These are phyloP conservation scores for Aurelia aurita DNA, from an alignment of 30 jellyfish, hydroid and myxozoan genomes.

Conservation along the genomic window DNA sequence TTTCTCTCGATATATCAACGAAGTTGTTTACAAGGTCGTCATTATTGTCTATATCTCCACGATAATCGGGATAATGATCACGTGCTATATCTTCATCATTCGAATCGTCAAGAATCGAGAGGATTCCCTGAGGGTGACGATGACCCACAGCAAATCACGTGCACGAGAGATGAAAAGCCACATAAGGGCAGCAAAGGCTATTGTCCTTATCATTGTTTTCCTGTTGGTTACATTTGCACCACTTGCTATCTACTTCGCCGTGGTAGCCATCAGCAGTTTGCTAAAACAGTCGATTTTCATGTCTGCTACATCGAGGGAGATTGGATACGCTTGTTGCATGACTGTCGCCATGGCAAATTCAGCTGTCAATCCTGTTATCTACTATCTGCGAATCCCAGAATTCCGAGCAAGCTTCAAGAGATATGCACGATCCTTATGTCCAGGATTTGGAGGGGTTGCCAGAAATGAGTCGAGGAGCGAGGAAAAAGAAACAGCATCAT, in stretches of 20 bases:
- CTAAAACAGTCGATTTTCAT: conserved; percentile 8
- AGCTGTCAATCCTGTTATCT: conserved; percentile 79
- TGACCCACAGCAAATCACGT: too few species aligned
- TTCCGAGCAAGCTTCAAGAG: conserved; percentile 55
- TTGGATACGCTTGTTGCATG: conserved; percentile 49
- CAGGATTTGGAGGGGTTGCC: background rate
- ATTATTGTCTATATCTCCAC: conserved; percentile 28
- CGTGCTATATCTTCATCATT: conserved; percentile 52
- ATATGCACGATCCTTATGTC: background rate
- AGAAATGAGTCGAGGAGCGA: too few species aligned
- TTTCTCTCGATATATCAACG: conserved; percentile 62
- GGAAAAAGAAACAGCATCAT: too few species aligned
- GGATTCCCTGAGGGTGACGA: conserved; percentile 1
- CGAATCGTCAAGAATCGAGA: conserved; percentile 31
- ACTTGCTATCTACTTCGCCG: conserved; percentile 34
- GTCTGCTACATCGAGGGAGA: conserved; percentile 24
- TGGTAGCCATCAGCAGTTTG: conserved; percentile 26
- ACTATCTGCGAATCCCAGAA: conserved; percentile 76
- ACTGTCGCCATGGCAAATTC: conserved; percentile 71
- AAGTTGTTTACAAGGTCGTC: conserved; percentile 37
- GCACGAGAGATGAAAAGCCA: conserved; percentile 10
- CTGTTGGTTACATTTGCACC: conserved; percentile 37
- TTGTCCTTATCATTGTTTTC: conserved; percentile 12
- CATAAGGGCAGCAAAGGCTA: conserved; percentile 53
- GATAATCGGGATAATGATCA: conserved; percentile 29